These are phyloP conservation scores for Sarcophaga carnaria DNA, from an alignment of 2,888 invertebrate genomes.

Conservation along the genomic window DNA sequence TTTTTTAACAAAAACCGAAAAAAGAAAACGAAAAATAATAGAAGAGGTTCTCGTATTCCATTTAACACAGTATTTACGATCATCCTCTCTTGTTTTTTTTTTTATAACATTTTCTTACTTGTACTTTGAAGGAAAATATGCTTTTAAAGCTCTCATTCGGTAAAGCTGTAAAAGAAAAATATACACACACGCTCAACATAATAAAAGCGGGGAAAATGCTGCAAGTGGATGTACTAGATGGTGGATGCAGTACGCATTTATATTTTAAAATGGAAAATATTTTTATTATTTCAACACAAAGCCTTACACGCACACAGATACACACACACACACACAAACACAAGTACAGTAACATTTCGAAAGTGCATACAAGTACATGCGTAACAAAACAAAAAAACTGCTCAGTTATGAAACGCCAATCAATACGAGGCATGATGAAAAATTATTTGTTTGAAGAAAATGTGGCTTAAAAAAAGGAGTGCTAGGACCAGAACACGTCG, in stretches of 20 bases:
- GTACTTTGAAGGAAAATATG: conserved; percentile 21
- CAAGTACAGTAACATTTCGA: neutral
- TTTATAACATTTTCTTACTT: conserved; percentile 2
- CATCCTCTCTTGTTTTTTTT: neutral
- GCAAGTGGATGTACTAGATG: neutral
- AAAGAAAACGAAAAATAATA: neutral
- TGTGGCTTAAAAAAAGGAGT: no score
- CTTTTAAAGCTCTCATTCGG: conserved; percentile 11
- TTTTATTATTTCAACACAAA: neutral
- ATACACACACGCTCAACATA: neutral
- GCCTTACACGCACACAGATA: neutral
- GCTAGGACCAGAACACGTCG: no score
- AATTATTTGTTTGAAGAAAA: no score
- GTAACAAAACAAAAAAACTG: no score
- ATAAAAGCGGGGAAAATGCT: neutral
- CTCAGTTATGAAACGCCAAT: no score
- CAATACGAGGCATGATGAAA: no score
- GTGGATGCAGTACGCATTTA: conserved; percentile 43
- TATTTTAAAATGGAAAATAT: conserved; percentile 43
- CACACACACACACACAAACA: neutral
- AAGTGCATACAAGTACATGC: neutral
- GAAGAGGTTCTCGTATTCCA: neutral
- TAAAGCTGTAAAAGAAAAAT: conserved; percentile 3
- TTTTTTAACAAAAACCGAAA: neutral
- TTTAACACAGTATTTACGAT: conserved; percentile 53